A percentile compares a stretch with the other conserved stretches of the same genome.
Evolutionary conservation across 2,113 vertebrate species (phyloP).

Genomic region (Panthera uncia): DNA sequence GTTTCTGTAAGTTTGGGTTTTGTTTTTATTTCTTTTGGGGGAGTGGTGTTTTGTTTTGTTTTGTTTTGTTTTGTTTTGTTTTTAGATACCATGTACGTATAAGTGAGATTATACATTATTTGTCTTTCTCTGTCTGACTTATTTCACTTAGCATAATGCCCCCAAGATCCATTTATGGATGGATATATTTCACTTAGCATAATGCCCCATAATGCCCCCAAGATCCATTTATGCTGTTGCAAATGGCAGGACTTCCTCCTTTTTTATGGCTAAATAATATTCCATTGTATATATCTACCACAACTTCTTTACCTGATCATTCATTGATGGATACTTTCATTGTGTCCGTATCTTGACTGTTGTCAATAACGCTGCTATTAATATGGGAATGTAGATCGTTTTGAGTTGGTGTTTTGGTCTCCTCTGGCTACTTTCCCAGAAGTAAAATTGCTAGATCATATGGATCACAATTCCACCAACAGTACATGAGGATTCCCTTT

Average conservation of each 20-base stretch:
- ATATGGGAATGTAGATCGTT: neutral
- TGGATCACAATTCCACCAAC: neutral
- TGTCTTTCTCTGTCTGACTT: neutral
- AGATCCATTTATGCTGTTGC: neutral
- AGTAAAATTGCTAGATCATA: neutral
- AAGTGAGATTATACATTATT: neutral
- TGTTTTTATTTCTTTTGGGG: neutral
- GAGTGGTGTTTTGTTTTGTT: neutral
- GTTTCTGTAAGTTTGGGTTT: neutral
- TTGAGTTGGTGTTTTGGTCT: neutral
- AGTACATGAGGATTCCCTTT: neutral
- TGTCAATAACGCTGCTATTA: neutral
- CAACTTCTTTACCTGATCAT: neutral
- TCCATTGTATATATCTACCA: neutral
- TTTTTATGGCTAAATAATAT: neutral
- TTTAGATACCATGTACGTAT: neutral
- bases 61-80: neutral
- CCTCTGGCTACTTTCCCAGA: neutral
- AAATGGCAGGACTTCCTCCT: neutral
- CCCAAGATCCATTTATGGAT: neutral
- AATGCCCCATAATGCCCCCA: neutral
- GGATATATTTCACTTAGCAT: neutral
- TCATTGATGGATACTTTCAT: neutral
- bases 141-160: neutral
- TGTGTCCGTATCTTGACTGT: neutral